Evolutionary conservation across 2,113 vertebrate genomes (phyloP).

Genomic region (Stictonetta naevosa): DNA sequence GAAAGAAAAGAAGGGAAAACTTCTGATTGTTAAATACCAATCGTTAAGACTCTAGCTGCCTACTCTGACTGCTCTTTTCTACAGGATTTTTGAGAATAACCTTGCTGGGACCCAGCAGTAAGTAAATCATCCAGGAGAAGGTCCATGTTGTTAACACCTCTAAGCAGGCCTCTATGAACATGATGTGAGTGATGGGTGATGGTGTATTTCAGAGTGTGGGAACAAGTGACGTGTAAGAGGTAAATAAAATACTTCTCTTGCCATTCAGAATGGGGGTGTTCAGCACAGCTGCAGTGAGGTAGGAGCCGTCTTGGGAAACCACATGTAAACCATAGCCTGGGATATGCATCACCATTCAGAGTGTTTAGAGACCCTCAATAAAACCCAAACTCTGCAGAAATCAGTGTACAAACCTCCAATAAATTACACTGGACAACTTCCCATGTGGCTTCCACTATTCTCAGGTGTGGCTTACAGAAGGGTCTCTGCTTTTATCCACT

Average conservation of each 20-base stretch:
- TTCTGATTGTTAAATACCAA: neutral
- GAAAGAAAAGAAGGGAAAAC: neutral
- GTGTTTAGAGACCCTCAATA: neutral
- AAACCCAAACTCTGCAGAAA: neutral
- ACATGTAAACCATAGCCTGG: neutral
- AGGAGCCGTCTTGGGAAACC: neutral
- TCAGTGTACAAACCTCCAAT: neutral
- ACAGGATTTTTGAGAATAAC: neutral
- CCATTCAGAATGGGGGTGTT: neutral
- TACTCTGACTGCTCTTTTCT: neutral
- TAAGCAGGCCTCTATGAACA: neutral
- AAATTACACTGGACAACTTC: neutral
- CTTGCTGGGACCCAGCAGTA: neutral
- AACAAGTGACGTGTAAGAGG: neutral
- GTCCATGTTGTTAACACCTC: neutral
- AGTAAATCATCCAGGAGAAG: neutral
- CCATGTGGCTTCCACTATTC: neutral
- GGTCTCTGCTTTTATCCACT: neutral
- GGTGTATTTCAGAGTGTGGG: neutral
- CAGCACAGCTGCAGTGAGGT: neutral
- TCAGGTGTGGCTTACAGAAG: neutral
- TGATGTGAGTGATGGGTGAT: neutral
- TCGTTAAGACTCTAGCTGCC: neutral
- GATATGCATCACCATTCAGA: neutral
- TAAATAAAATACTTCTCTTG: neutral